phyloP scores from a whole-genome alignment of 2,113 vertebrate genomes.

The Clarias batrachus region DNA sequence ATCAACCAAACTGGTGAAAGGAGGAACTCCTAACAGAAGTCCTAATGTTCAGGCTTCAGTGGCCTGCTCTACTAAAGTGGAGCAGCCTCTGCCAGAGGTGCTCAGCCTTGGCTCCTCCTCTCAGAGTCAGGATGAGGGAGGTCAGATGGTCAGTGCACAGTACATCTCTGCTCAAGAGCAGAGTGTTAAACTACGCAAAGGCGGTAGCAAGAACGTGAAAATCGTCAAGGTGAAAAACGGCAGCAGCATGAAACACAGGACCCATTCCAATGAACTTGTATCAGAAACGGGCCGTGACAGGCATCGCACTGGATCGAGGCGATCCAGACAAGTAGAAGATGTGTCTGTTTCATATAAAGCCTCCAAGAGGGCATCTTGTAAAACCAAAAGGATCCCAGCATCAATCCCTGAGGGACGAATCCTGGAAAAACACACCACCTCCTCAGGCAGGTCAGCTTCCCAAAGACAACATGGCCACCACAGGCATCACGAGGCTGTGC shows the following conservation, averaged over 20 bases:
- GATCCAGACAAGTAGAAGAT: constrained; percentile 76
- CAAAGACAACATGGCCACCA: constrained; percentile 58
- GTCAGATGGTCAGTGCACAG: constrained; percentile 71
- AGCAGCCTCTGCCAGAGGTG: constrained; percentile 69
- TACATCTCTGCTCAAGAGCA: constrained; percentile 72
- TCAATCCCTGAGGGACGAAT: constrained; percentile 66
- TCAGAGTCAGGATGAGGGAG: constrained; percentile 77
- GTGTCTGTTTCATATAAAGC: constrained; percentile 71
- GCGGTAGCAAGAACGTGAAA: constrained; percentile 70
- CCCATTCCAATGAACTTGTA: constrained; percentile 45
- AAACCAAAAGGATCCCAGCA: constrained; percentile 67
- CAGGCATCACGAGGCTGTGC: constrained; percentile 66
- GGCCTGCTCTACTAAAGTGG: constrained; percentile 49
- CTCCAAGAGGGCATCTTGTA: constrained; percentile 70
- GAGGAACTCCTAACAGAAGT: constrained; percentile 64
- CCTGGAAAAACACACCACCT: constrained; percentile 60
- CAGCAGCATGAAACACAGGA: background rate
- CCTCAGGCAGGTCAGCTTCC: constrained; percentile 43
- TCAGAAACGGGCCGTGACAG: constrained; percentile 71
- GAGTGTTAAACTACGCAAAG: constrained; percentile 68
- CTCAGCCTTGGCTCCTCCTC: constrained; percentile 80
- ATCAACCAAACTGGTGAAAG: constrained; percentile 65
- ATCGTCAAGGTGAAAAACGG: constrained; percentile 69
- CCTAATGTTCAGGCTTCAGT: constrained; percentile 34
- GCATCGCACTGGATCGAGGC: constrained; percentile 63